phyloP scores from a whole-genome alignment of 2,797 vertebrate species.

The Dallia pectoralis region DNA sequence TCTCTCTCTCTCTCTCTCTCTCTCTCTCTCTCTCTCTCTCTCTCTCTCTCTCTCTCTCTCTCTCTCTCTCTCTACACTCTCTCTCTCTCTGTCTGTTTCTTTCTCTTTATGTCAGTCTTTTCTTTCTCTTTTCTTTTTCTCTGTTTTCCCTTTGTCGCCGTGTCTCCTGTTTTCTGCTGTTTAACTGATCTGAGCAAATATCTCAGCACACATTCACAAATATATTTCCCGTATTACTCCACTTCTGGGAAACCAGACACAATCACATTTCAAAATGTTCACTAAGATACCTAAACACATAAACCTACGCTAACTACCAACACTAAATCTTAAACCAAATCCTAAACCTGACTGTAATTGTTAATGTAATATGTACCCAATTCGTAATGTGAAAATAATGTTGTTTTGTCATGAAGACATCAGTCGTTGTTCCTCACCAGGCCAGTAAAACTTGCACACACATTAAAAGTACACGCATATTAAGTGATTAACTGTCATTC shows the following conservation, averaged over 20 bases:
- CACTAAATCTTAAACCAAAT: too few relatives aligned
- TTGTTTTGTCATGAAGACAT: too few relatives aligned
- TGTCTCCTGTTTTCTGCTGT: background rate
- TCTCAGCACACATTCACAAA: too few relatives aligned
- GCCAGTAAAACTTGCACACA: background rate
- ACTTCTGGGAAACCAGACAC: background rate
- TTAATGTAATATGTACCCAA: too few relatives aligned
- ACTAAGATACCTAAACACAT: too few relatives aligned
- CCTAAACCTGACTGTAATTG: too few relatives aligned
- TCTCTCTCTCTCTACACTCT: background rate
- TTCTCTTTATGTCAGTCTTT: too few relatives aligned
- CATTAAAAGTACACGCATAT: conserved; percentile 3
- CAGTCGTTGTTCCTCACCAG: too few relatives aligned
- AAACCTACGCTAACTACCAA: too few relatives aligned
- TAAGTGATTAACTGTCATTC: conserved; percentile 19
- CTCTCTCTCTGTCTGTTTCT: too few relatives aligned
- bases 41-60: background rate
- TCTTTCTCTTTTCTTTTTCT: background rate
- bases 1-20: background rate
- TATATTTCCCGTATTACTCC: background rate
- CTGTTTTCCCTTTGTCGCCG: background rate
- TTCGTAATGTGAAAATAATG: too few relatives aligned
- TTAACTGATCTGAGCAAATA: background rate
- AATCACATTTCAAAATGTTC: background rate
- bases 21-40: background rate